Conservation (phyloP, 2,888 invertebrate species). For the Meiosimyza platycephala region DNA sequence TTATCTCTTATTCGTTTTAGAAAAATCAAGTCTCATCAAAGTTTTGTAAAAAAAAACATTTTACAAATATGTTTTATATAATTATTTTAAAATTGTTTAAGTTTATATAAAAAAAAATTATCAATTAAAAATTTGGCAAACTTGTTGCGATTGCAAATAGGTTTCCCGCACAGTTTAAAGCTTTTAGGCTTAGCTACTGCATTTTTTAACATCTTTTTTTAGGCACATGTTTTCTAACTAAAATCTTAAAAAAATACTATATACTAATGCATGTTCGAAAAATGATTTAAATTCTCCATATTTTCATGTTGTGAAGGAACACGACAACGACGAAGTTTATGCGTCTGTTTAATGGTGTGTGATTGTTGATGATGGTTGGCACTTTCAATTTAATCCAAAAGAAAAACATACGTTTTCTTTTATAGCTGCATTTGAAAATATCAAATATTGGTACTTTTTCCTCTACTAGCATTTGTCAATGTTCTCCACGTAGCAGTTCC, state of each 20-base stretch:
- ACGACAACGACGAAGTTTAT: too few species aligned
- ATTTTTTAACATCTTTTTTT: conserved; percentile 38
- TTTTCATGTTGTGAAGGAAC: not conserved
- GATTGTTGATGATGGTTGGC: conserved; percentile 14
- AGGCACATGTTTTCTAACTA: conserved; percentile 57
- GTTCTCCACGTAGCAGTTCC: conserved; percentile 94
- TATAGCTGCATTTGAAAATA: conserved; percentile 30
- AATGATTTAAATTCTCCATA: not conserved
- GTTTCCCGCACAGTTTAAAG: not conserved
- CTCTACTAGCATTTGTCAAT: conserved; percentile 69
- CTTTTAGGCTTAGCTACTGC: too few species aligned
- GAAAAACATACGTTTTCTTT: conserved; percentile 40
- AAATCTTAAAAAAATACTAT: conserved; percentile 34
- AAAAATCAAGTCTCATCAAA: conserved; percentile 35
- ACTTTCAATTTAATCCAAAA: conserved; percentile 12
- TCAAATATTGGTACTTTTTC: conserved; percentile 22
- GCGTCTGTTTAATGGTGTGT: too few species aligned
- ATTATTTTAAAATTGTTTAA: conserved; percentile 20
- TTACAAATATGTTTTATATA: conserved; percentile 34
- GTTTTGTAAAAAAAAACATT: conserved; percentile 32
- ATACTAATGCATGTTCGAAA: conserved; percentile 10
- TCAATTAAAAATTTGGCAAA: conserved; percentile 36
- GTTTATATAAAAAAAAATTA: not conserved
- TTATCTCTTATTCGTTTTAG: conserved; percentile 8
- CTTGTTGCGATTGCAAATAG: conserved; percentile 33